Percentiles rank a stretch among this genome's conserved stretches.
Evolutionary conservation across 2,113 vertebrate species (phyloP).

Genomic region (Notechis scutatus): DNA sequence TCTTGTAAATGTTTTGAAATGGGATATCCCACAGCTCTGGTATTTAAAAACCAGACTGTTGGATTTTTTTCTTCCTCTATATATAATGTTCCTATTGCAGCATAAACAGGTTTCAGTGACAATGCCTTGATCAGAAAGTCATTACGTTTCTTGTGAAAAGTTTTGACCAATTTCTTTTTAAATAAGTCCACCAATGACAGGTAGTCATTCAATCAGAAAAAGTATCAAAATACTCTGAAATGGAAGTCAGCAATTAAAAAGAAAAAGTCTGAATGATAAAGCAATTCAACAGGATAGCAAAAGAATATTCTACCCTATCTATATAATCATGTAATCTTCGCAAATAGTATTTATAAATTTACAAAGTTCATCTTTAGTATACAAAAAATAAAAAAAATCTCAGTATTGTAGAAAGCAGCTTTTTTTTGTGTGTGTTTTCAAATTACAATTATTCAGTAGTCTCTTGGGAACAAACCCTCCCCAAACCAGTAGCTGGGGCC

Average conservation of each 20-base stretch:
- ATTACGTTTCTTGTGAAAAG: constrained; percentile 8
- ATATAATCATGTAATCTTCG: constrained; percentile 40
- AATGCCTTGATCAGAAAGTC: constrained; percentile 28
- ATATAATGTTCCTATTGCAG: constrained; percentile 40
- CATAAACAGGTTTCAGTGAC: constrained; percentile 35
- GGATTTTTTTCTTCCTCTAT: constrained; percentile 28
- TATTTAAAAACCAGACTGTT: constrained; percentile 40
- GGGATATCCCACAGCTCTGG: constrained; percentile 46
- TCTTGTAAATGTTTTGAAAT: constrained; percentile 38
- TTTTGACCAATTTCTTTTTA: constrained; percentile 22
- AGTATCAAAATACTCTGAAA: constrained; percentile 46
- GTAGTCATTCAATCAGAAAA: constrained; percentile 31
- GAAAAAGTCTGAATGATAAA: constrained; percentile 32
- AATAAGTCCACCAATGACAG: constrained; percentile 35
- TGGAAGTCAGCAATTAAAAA: constrained; percentile 21
- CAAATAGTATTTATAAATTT: constrained; percentile 51
- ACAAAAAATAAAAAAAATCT: constrained; percentile 46
- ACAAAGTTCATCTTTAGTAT: constrained; percentile 43
- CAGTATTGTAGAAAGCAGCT: constrained; percentile 43
- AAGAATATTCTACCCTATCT: constrained; percentile 38
- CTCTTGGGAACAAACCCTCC: constrained; percentile 26
- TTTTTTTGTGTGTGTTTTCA: background rate
- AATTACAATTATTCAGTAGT: constrained; percentile 41
- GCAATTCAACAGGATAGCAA: constrained; percentile 44
- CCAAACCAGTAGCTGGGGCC: constrained; percentile 20